These are phyloP conservation scores for Catagonus wagneri DNA, from an alignment of 2,113 vertebrate genomes.

Conservation along the genomic window DNA sequence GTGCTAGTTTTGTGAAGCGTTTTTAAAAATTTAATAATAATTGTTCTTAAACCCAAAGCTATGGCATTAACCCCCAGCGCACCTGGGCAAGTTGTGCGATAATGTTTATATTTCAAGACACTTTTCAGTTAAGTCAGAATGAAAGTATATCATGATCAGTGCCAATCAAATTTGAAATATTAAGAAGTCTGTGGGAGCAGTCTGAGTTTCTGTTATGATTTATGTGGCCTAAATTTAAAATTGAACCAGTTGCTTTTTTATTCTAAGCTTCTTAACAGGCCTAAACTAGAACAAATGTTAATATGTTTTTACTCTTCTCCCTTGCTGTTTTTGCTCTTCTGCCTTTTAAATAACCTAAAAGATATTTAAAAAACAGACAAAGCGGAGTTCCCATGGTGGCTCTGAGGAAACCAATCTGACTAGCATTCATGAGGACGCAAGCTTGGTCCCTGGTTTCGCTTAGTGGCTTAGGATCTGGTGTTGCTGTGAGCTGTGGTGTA, in stretches of 20 bases:
- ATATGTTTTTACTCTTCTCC: conserved; percentile 2
- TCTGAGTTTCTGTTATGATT: conserved; percentile 27
- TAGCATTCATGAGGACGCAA: no score
- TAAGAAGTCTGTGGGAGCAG: background rate
- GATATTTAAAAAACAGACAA: background rate
- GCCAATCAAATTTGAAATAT: conserved; percentile 37
- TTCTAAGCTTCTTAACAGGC: background rate
- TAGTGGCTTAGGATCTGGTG: no score
- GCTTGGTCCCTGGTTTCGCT: no score
- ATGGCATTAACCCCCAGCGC: background rate
- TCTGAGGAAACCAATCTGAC: no score
- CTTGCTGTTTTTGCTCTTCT: background rate
- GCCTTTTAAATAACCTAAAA: background rate
- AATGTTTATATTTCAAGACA: background rate
- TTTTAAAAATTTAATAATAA: conserved; percentile 63
- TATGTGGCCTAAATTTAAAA: conserved; percentile 44
- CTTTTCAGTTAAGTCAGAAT: background rate
- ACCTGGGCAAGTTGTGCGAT: background rate
- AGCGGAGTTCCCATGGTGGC: no score
- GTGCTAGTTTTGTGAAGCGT: conserved; percentile 66
- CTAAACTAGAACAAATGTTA: background rate
- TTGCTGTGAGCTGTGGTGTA: no score
- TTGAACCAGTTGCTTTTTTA: conserved; percentile 15
- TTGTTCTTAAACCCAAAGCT: conserved; percentile 57
- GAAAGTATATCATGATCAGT: conserved; percentile 16